These are phyloP conservation scores for Metalampra italica DNA, from an alignment of 2,888 invertebrate species.

Conservation along the genomic window DNA sequence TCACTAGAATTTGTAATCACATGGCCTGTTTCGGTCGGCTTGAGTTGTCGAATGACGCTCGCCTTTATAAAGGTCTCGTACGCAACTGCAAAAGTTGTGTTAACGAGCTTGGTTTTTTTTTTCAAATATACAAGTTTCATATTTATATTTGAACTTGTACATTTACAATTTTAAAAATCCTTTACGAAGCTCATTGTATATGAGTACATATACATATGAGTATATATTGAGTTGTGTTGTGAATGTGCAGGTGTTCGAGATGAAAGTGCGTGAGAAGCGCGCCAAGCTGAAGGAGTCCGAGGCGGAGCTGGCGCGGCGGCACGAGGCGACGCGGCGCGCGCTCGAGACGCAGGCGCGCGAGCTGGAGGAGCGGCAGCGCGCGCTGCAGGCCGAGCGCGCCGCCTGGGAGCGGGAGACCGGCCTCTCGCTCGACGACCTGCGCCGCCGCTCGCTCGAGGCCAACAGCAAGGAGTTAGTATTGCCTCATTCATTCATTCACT, in stretches of 20 bases:
- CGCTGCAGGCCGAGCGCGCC: conserved; percentile 90
- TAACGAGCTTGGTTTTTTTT: no score
- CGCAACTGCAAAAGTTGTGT: no score
- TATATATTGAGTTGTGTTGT: no score
- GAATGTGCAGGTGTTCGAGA: conserved; percentile 88
- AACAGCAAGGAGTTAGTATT: conserved; percentile 90
- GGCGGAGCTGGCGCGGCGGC: conserved; percentile 92
- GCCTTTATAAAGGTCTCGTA: no score
- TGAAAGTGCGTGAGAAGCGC: conserved; percentile 97
- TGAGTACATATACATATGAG: no score
- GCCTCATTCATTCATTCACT: background rate
- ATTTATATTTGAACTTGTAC: no score
- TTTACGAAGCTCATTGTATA: no score
- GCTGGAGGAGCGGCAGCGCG: conserved; percentile 91
- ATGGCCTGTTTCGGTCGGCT: no score
- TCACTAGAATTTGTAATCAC: no score
- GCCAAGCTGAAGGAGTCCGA: conserved; percentile 98
- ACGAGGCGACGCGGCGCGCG: conserved; percentile 86
- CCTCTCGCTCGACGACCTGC: conserved; percentile 92
- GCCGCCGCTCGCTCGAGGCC: conserved; percentile 91
- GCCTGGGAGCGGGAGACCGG: conserved; percentile 95
- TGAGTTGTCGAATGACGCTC: no score
- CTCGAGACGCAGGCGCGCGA: conserved; percentile 95
- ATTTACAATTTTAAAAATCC: no score
- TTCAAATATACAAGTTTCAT: no score